These are phyloP conservation scores for Sphinx pinastri DNA, from an alignment of 2,888 invertebrate species.

Conservation along the genomic window DNA sequence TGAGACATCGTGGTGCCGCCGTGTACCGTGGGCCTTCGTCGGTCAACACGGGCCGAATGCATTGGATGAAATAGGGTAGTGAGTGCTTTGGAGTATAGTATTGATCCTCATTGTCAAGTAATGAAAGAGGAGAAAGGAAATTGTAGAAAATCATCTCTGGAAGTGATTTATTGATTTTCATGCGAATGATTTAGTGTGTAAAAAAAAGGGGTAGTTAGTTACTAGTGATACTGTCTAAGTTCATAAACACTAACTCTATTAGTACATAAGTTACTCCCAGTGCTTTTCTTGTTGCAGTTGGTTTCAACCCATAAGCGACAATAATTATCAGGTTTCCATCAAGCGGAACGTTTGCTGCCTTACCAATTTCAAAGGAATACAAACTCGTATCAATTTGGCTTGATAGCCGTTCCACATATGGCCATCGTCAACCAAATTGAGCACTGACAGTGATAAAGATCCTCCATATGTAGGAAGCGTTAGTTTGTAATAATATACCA, in stretches of 20 bases:
- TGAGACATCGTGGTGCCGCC: slow-evolving; percentile 26
- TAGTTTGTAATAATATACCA: slow-evolving; percentile 58
- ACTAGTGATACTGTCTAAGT: too few species aligned
- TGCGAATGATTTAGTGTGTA: too few species aligned
- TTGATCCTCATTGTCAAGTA: too few species aligned
- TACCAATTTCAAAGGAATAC: neutral
- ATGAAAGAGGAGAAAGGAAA: too few species aligned
- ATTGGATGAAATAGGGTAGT: slow-evolving; percentile 38
- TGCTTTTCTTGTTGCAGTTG: neutral
- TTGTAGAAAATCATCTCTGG: too few species aligned
- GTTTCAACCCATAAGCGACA: neutral
- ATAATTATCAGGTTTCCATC: neutral
- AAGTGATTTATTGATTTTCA: too few species aligned
- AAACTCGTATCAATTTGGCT: neutral
- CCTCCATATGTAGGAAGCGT: slow-evolving; percentile 20
- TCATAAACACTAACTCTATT: too few species aligned
- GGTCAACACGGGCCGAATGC: slow-evolving; percentile 53
- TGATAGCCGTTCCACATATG: slow-evolving; percentile 25
- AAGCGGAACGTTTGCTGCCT: neutral
- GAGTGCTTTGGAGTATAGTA: neutral
- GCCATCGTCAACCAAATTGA: slow-evolving; percentile 19
- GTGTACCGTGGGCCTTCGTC: slow-evolving; percentile 33
- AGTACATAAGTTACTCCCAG: neutral
- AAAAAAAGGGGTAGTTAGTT: too few species aligned
- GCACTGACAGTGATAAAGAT: slow-evolving; percentile 6